phyloP scores from a whole-genome alignment of 2,888 invertebrate species.

The Hypolimnas misippus region DNA sequence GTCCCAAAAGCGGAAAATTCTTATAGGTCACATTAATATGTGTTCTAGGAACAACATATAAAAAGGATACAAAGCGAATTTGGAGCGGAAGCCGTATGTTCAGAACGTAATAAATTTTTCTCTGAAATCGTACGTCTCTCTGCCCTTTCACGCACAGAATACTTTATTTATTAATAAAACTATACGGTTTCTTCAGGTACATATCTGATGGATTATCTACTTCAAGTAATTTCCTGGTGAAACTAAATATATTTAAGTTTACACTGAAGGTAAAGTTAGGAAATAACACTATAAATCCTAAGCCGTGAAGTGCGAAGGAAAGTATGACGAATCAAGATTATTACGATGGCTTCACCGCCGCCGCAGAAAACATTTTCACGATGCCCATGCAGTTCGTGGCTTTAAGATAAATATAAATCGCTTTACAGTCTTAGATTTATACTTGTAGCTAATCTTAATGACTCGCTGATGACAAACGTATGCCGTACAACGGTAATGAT shows the following conservation, averaged over 20 bases:
- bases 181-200: neutral
- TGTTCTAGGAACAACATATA: constrained; percentile 29
- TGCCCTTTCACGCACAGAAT: neutral
- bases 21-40: constrained; percentile 26
- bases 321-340: constrained; percentile 68
- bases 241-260: constrained; percentile 3
- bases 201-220: neutral
- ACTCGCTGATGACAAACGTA: constrained; percentile 39
- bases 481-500: constrained; percentile 40
- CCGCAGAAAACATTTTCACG: constrained; percentile 25
- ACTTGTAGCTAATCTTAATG: constrained; percentile 35
- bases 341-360: constrained; percentile 40
- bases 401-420: constrained; percentile 26
- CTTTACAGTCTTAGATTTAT: constrained; percentile 21
- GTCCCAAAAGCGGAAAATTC: constrained; percentile 28
- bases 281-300: constrained; percentile 48
- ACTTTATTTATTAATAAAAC: neutral
- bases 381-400: constrained; percentile 22
- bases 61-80: constrained; percentile 32
- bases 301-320: constrained; percentile 55
- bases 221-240: neutral
- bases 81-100: constrained; percentile 37
- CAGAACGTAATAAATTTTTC: constrained; percentile 25
- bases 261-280: constrained; percentile 4
- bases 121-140: constrained; percentile 15